These are phyloP conservation scores for Leucophora obtusa DNA, from an alignment of 2,888 invertebrate species.

Conservation along the genomic window DNA sequence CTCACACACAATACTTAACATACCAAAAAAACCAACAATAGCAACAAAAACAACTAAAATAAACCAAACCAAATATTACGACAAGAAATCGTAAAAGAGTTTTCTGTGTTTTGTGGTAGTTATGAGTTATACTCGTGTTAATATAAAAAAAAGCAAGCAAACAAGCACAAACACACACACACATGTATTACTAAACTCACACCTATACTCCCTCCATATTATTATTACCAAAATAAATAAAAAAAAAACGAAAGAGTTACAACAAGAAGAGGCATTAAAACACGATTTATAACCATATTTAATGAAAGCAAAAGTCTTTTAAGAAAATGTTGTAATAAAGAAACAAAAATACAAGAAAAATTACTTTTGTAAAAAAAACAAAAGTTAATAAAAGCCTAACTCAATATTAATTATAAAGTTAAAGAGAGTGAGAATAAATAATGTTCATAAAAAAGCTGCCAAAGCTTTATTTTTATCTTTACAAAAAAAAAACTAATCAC, in stretches of 20 bases:
- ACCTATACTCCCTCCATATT: not conserved
- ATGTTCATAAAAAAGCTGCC: not conserved
- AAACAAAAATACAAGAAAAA: not conserved
- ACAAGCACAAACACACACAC: not conserved
- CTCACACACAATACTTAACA: not conserved
- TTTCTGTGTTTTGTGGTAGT: not conserved
- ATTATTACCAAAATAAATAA: not conserved
- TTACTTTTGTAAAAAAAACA: not conserved
- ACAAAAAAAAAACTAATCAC: not conserved
- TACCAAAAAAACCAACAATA: not conserved
- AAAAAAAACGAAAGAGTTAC: not conserved
- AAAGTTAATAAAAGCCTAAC: not conserved
- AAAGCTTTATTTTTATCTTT: not conserved
- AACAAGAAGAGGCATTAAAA: slow-evolving; percentile 4
- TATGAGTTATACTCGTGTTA: not conserved
- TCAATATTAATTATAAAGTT: not conserved
- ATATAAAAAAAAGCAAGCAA: not conserved
- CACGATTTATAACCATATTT: not conserved
- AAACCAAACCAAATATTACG: not conserved
- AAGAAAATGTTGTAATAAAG: slow-evolving; percentile 37
- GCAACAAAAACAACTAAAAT: not conserved
- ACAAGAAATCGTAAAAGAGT: not conserved
- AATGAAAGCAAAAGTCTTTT: slow-evolving; percentile 45
- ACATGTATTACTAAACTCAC: not conserved
- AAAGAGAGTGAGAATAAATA: not conserved